Evolutionary conservation across 2,797 vertebrate genomes (phyloP).

Genomic region (Liasis olivaceus): DNA sequence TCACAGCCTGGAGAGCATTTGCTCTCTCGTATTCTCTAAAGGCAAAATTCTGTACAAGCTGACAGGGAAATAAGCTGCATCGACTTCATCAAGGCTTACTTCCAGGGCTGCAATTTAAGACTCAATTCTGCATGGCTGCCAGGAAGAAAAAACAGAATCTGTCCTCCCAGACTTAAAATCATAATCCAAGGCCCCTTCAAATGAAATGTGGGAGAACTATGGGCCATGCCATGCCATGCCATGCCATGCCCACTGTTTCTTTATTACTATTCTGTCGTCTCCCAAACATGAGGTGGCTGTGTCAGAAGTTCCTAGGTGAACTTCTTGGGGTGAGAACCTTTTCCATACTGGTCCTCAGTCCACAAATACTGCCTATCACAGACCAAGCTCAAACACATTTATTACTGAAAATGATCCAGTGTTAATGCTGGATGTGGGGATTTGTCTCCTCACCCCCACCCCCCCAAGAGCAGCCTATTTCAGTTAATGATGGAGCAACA

Average conservation of each 20-base stretch:
- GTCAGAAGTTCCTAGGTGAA: no score
- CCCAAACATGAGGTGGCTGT: no score
- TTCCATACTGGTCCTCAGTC: background rate
- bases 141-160: background rate
- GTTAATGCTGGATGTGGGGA: conserved; percentile 40
- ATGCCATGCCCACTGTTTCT: no score
- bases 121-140: background rate
- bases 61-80: background rate
- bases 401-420: conserved; percentile 23
- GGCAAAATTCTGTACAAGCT: background rate
- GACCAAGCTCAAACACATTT: conserved; percentile 28
- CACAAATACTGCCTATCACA: conserved; percentile 15
- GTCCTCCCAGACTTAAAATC: background rate
- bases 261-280: no score
- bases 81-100: background rate
- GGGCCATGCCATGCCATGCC: background rate
- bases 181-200: background rate
- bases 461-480: conserved; percentile 41
- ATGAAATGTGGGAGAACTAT: no score
- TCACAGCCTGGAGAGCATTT: background rate
- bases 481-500: conserved; percentile 57
- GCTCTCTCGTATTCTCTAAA: background rate
- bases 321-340: background rate
- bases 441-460: conserved; percentile 10
- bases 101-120: background rate